Evolutionary conservation across 53 echinoderm and acorn worm species (phyloP).

Genomic region (Holothuria leucospilota): DNA sequence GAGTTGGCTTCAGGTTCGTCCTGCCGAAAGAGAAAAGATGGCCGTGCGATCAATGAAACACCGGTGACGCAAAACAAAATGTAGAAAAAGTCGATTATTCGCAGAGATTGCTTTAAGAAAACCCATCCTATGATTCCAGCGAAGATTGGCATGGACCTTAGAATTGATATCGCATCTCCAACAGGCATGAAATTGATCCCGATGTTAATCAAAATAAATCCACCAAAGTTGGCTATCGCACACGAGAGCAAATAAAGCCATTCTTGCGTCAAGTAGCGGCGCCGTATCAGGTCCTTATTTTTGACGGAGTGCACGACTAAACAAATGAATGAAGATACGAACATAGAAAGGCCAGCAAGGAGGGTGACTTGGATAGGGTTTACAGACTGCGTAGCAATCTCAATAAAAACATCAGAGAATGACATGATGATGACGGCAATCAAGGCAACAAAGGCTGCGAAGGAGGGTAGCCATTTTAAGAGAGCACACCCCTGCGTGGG

Average conservation of each 20-base stretch:
- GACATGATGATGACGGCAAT: conserved; percentile 28
- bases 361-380: conserved; percentile 21
- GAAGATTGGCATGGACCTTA: neutral
- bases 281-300: neutral
- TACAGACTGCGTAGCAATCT: neutral
- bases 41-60: neutral
- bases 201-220: neutral
- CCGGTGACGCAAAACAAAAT: neutral
- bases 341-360: conserved; percentile 6
- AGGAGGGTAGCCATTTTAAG: conserved; percentile 11
- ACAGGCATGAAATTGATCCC: neutral
- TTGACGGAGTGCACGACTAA: conserved; percentile 4
- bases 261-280: neutral
- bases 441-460: conserved; percentile 2
- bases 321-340: neutral
- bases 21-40: neutral
- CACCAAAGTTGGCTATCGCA: neutral
- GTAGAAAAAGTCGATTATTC: neutral
- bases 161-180: neutral
- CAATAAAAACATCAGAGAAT: conserved; percentile 31
- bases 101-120: neutral
- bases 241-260: conserved; percentile 16
- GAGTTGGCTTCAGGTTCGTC: neutral
- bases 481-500: neutral
- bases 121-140: neutral